Evolutionary conservation across 2,113 vertebrate genomes (phyloP).

Genomic region (Carassius gibelio): DNA sequence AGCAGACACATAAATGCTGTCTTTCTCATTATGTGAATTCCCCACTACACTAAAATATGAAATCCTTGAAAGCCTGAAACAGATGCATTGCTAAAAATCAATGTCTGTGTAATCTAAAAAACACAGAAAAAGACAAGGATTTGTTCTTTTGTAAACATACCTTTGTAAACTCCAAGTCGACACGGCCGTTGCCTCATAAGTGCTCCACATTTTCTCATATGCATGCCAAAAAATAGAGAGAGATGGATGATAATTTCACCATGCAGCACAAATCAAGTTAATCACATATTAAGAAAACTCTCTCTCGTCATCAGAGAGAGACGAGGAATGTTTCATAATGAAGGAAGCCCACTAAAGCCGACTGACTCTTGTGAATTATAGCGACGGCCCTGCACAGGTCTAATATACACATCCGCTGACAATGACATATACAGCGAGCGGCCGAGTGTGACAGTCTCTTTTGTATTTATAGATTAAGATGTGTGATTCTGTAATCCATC

Average conservation of each 20-base stretch:
- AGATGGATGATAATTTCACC: conserved; percentile 3
- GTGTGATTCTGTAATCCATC: background rate
- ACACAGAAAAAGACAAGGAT: background rate
- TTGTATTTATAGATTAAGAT: background rate
- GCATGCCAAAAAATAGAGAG: conserved; percentile 5
- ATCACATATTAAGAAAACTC: background rate
- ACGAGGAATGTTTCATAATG: background rate
- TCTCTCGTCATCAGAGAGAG: background rate
- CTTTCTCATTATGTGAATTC: background rate
- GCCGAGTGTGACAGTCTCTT: background rate
- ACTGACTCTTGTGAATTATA: background rate
- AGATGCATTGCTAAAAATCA: background rate
- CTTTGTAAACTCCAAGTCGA: no score
- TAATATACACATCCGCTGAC: background rate
- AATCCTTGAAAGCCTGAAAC: background rate
- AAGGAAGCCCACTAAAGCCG: background rate
- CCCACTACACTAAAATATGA: background rate
- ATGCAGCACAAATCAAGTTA: background rate
- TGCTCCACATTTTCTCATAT: background rate
- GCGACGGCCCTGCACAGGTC: background rate
- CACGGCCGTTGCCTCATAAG: background rate
- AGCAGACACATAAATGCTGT: background rate
- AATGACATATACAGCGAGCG: background rate
- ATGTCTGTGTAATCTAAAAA: background rate
- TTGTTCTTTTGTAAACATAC: background rate